Conservation (phyloP, 2,888 invertebrate species). For the Dolichomitus sp. region DNA sequence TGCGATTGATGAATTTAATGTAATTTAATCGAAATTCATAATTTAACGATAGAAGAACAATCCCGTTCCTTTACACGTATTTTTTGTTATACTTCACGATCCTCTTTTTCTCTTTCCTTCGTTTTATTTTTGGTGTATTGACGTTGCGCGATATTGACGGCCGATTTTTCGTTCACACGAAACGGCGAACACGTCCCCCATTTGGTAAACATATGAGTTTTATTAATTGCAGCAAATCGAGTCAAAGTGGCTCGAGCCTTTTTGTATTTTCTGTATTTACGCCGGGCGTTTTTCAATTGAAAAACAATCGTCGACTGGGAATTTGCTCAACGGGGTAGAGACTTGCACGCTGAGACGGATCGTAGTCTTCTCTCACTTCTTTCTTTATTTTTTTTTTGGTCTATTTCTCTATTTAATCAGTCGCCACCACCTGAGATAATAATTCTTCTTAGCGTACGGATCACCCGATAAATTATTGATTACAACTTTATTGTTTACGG, state of each 20-base stretch:
- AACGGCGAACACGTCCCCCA: conserved; percentile 32
- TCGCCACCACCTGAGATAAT: conserved; percentile 67
- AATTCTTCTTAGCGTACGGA: conserved; percentile 62
- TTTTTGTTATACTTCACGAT: conserved; percentile 11
- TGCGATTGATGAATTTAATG: conserved; percentile 55
- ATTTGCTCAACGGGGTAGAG: conserved; percentile 60
- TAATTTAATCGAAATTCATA: conserved; percentile 52
- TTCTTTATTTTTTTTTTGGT: conserved; percentile 25
- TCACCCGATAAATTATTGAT: conserved; percentile 72
- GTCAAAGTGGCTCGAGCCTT: conserved; percentile 24
- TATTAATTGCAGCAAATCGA: conserved; percentile 3
- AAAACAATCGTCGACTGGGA: conserved; percentile 31
- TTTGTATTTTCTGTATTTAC: conserved; percentile 11
- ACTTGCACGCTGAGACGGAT: conserved; percentile 67
- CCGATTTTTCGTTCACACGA: conserved; percentile 37
- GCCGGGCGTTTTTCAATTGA: conserved; percentile 12
- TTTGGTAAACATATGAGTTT: conserved; percentile 16
- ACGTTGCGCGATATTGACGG: conserved; percentile 51
- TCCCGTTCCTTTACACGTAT: background rate
- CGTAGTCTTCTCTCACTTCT: conserved; percentile 61
- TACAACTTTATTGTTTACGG: conserved; percentile 72
- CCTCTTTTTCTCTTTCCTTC: background rate
- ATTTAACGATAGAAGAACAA: conserved; percentile 54
- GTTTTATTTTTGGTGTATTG: conserved; percentile 34
- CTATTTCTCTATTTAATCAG: conserved; percentile 49